A percentile compares a stretch with the other conserved stretches of the same genome.
Conservation (phyloP, 2,888 invertebrate species). For the Osedax fenrisi region DNA sequence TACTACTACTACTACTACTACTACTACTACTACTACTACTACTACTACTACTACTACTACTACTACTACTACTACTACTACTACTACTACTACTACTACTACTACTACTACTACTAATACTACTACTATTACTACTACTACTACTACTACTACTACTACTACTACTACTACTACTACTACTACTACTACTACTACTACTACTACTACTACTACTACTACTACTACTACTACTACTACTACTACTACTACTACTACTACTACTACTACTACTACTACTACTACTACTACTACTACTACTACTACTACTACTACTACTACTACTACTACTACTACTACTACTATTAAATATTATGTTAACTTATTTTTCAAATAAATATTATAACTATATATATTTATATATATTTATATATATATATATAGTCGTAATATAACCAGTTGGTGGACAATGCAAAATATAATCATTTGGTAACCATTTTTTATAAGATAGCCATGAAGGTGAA, state of each 20-base stretch:
- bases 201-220: conserved; percentile 30
- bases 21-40: conserved; percentile 25
- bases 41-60: conserved; percentile 22
- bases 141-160: conserved; percentile 28
- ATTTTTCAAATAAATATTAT: background rate
- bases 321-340: conserved; percentile 31
- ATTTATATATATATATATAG: background rate
- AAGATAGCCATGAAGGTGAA: too few relatives aligned
- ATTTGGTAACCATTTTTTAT: too few relatives aligned
- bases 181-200: conserved; percentile 29
- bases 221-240: conserved; percentile 30
- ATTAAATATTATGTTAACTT: background rate
- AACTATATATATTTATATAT: background rate
- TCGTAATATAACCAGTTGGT: too few relatives aligned
- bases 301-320: conserved; percentile 30
- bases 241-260: conserved; percentile 32
- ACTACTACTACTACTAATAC: background rate
- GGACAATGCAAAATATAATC: too few relatives aligned
- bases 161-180: conserved; percentile 31
- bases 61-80: conserved; percentile 13
- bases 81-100: background rate
- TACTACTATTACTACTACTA: conserved; percentile 20
- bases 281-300: conserved; percentile 31
- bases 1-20: conserved; percentile 23
- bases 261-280: conserved; percentile 32